phyloP scores from a whole-genome alignment of 2,113 vertebrate species.

The Atractosteus spatula region DNA sequence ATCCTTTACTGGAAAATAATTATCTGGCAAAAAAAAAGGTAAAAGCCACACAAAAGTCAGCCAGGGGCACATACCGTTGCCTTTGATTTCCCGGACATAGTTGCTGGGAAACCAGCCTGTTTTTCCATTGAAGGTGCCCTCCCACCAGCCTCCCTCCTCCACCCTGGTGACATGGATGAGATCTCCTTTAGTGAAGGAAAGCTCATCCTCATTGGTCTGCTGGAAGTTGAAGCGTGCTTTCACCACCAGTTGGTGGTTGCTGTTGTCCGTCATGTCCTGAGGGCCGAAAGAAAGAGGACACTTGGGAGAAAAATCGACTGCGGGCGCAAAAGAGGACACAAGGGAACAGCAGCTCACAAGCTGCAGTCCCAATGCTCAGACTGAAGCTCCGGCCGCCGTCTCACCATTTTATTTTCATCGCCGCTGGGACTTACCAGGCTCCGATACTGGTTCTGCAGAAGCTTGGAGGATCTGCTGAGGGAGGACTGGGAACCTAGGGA shows the following conservation, averaged over 20 bases:
- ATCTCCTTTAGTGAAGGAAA: conserved; percentile 91
- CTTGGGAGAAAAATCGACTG: background rate
- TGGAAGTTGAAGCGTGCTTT: conserved; percentile 95
- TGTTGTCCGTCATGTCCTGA: conserved; percentile 97
- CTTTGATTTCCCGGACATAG: conserved; percentile 93
- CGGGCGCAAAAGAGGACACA: no score
- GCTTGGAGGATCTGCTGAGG: conserved; percentile 84
- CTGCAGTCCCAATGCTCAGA: no score
- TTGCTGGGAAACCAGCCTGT: conserved; percentile 98
- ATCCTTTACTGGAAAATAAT: no score
- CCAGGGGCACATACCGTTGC: conserved; percentile 73
- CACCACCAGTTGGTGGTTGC: conserved; percentile 84
- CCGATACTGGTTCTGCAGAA: conserved; percentile 92
- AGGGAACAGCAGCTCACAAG: no score
- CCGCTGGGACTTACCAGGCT: conserved; percentile 81
- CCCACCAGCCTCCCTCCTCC: conserved; percentile 98
- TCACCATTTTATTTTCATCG: no score
- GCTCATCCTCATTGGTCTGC: conserved; percentile 97
- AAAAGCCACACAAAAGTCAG: no score
- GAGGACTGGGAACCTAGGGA: conserved; percentile 86
- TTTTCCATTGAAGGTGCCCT: conserved; percentile 82
- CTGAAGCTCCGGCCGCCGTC: no score
- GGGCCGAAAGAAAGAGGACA: conserved; percentile 21
- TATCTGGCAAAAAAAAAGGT: no score
- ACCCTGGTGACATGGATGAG: conserved; percentile 89